A percentile compares a stretch with the other conserved stretches of the same genome.
phyloP scores from a whole-genome alignment of 2,113 vertebrate genomes.

The Tringa solitaria region DNA sequence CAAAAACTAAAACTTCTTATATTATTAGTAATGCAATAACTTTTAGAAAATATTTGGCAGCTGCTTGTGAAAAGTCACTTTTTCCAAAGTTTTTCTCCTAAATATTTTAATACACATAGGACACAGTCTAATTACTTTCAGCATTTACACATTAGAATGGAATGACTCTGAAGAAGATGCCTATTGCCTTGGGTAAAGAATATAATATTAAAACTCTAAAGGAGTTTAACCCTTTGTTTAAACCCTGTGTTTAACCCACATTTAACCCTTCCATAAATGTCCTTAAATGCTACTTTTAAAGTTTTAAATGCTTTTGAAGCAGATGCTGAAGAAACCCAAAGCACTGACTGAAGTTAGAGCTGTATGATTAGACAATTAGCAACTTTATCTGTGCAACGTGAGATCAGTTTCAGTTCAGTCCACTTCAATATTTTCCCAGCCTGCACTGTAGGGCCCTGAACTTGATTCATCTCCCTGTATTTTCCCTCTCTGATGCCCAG shows the following conservation, averaged over 20 bases:
- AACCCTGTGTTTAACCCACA: too few relatives aligned
- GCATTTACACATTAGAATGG: conserved; percentile 55
- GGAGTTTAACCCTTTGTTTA: too few relatives aligned
- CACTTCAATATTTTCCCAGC: not conserved
- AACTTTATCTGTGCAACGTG: not conserved
- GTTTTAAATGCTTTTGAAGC: not conserved
- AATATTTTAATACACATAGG: conserved; percentile 42
- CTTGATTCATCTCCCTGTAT: not conserved
- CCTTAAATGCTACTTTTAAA: not conserved
- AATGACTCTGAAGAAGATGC: conserved; percentile 43
- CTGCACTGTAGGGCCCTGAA: not conserved
- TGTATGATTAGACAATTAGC: not conserved
- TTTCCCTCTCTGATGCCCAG: not conserved
- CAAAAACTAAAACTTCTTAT: not conserved
- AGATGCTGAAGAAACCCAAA: not conserved
- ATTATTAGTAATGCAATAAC: not conserved
- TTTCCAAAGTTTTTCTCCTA: conserved; percentile 26
- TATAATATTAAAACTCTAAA: conserved; percentile 1
- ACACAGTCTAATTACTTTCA: conserved; percentile 29
- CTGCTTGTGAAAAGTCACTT: not conserved
- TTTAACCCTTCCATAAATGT: conserved; percentile 15
- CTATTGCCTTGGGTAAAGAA: conserved; percentile 33
- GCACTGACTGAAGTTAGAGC: not conserved
- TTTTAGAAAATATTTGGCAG: conserved; percentile 28
- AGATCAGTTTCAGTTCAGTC: not conserved